Base-by-base conservation (phyloP, 2,113 vertebrate genomes). In the Petromus typicus region DNA sequence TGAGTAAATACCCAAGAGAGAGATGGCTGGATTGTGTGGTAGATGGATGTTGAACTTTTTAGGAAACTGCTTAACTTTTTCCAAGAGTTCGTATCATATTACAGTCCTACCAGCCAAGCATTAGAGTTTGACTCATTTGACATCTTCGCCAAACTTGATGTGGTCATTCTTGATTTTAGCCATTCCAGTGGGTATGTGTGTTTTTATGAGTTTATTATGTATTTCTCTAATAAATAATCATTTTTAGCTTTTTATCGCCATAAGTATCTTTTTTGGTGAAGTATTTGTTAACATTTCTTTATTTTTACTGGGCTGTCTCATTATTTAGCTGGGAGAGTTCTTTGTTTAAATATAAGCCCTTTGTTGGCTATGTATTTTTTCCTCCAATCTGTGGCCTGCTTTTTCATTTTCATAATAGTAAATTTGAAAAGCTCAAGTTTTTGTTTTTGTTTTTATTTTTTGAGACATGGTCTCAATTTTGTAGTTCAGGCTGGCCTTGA, bases 351-450 rank as follows among this genome's bases (percentile, higher is more conserved):
- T 83, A 45, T 8, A 92, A 48, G 30, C 75, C 67, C 37, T 78
- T 71, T 66, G 66, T 81, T 66, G 71, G 8, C 34, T 57, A 32
- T 66, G 23, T 73, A 4, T 66, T n/a, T 91, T 78, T 71, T 90
- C 83, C 73, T 86, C n/a, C 43, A 18, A 7, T 56, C 27, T 48
- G 1, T 78, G 59, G 78, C 61, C 79, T 64, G 23, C 64, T 56
- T 89, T 85, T 91, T 87, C 18, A 27, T 82, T 96, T 89, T 86
- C 90, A 95, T 90, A 82, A 43, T 37, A 90, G 20, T 82, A 17
- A 32, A 32, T 94, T 86, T 92, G 48, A 86, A 86, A 88, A 67
- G 30, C 18, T n/a, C 23, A 87, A 18, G 11, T 80, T 80, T 80
- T 43, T n/a, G n/a, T n/a, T n/a, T n/a, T n/a, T n/a, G n/a, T n/a